These are phyloP conservation scores for Anniella stebbinsi DNA, from an alignment of 2,797 vertebrate genomes.

Conservation along the genomic window DNA sequence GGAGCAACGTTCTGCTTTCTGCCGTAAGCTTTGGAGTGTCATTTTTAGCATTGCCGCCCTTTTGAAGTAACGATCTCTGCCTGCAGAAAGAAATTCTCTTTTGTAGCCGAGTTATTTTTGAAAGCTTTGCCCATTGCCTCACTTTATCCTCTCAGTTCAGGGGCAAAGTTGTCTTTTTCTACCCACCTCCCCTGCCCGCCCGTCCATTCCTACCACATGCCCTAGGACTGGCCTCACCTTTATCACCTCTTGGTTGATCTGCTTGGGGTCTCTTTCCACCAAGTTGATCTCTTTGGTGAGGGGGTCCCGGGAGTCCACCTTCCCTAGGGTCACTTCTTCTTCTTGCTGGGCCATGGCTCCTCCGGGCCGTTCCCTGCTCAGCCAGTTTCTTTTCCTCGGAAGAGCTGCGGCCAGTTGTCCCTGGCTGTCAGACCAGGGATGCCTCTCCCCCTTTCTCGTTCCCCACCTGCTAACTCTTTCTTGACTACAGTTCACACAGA, in stretches of 20 bases:
- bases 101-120: neutral
- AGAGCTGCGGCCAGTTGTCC: conserved; percentile 25
- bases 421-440: conserved; percentile 25
- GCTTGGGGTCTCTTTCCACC: conserved; percentile 63
- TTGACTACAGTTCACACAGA: conserved; percentile 8
- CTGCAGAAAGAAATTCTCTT: neutral
- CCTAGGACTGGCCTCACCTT: conserved; percentile 41
- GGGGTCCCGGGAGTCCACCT: conserved; percentile 34
- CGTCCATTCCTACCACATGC: no score
- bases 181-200: neutral
- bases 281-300: conserved; percentile 65
- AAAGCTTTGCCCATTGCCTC: neutral
- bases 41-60: neutral
- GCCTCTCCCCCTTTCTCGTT: neutral
- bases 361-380: neutral
- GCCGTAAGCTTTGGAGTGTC: neutral
- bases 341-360: conserved; percentile 54
- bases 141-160: no score
- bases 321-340: conserved; percentile 44
- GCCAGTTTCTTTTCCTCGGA: neutral
- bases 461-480: conserved; percentile 9
- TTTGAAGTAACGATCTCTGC: neutral
- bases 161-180: neutral
- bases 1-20: no score
- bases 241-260: conserved; percentile 65